A percentile compares a stretch with the other conserved stretches of the same genome.
Evolutionary conservation across 2,113 vertebrate species (phyloP).

Genomic region (Smithornis capensis): DNA sequence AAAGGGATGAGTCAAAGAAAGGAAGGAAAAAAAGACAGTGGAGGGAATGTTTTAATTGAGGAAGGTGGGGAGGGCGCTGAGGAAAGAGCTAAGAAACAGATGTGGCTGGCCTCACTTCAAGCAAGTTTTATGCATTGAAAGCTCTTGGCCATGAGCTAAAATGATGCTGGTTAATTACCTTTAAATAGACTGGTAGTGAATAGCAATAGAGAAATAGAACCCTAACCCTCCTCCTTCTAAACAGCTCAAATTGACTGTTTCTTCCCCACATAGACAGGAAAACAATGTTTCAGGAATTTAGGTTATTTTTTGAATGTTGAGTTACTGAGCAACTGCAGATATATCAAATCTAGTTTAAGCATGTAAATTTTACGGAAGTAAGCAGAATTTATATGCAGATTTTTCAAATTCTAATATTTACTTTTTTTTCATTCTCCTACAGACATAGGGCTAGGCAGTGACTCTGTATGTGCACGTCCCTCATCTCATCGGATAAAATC

Average conservation of each 20-base stretch:
- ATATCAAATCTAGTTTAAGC: background rate
- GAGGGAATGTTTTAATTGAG: slow-evolving; percentile 57
- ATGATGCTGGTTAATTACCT: slow-evolving; percentile 39
- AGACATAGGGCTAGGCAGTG: slow-evolving; percentile 97
- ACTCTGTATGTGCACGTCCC: slow-evolving; percentile 91
- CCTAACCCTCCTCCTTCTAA: background rate
- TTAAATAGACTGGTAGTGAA: background rate
- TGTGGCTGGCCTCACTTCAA: slow-evolving; percentile 48
- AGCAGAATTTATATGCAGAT: background rate
- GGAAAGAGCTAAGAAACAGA: slow-evolving; percentile 45
- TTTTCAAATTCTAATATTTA: background rate
- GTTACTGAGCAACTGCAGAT: background rate
- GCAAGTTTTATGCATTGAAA: background rate
- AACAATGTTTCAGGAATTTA: background rate
- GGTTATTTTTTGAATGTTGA: background rate
- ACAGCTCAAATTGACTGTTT: background rate
- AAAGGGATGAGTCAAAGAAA: background rate
- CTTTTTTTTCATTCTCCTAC: background rate
- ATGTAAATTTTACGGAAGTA: background rate
- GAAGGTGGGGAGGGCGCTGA: background rate
- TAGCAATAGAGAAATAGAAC: background rate
- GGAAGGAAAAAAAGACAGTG: background rate
- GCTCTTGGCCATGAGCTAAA: slow-evolving; percentile 16
- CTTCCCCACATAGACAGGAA: too few species aligned
- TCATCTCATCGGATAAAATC: slow-evolving; percentile 94